phyloP scores from a whole-genome alignment of 2,888 invertebrate genomes.

The Brachyptera risi region DNA sequence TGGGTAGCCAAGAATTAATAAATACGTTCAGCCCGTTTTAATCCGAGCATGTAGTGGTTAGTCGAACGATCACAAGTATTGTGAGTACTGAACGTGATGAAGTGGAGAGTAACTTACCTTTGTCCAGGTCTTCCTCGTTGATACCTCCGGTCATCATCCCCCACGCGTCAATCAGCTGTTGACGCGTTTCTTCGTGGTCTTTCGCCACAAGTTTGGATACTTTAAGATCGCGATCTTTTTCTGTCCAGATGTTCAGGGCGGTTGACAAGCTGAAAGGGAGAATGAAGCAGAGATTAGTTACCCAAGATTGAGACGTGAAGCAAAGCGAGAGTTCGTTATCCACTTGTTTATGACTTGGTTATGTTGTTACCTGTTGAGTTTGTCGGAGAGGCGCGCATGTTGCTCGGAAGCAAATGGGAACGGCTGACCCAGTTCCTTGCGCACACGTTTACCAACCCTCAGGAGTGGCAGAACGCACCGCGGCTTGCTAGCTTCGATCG shows the following conservation, averaged over 20 bases:
- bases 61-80: background rate
- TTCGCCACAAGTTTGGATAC: background rate
- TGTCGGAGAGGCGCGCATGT: background rate
- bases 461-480: background rate
- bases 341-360: too few species aligned
- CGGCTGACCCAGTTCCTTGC: slow-evolving; percentile 4
- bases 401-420: background rate
- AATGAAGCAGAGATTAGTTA: too few species aligned
- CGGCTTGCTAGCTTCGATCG: background rate
- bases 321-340: too few species aligned
- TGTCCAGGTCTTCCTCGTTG: background rate
- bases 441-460: background rate
- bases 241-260: background rate
- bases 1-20: background rate
- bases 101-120: too few species aligned
- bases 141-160: background rate
- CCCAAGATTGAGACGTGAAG: too few species aligned
- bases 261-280: background rate
- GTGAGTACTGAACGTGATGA: too few species aligned
- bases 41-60: background rate
- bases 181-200: background rate
- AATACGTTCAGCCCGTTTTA: background rate
- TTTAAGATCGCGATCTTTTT: background rate
- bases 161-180: background rate
- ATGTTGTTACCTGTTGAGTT: slow-evolving; percentile 1